Evolutionary conservation across 2,113 vertebrate species (phyloP).

Genomic region (Oceanites oceanicus): DNA sequence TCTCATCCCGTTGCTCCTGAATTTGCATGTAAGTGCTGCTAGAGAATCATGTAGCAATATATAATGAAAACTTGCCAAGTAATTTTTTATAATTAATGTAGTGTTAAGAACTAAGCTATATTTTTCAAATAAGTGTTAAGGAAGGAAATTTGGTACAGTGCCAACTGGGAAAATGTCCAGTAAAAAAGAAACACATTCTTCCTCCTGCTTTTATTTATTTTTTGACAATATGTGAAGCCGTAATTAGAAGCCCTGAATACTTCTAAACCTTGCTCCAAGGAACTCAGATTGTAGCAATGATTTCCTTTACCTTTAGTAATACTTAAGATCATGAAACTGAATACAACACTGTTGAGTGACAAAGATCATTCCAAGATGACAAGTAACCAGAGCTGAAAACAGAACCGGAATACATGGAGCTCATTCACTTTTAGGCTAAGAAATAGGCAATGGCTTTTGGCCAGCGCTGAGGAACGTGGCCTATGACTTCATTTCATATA

Average conservation of each 20-base stretch:
- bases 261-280: neutral
- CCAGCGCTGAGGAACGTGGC: neutral
- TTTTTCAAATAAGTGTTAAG: slow-evolving; percentile 3
- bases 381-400: neutral
- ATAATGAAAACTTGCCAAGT: neutral
- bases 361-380: neutral
- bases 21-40: neutral
- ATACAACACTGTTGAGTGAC: neutral
- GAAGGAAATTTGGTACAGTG: neutral
- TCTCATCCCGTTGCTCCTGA: neutral
- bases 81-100: neutral
- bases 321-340: neutral
- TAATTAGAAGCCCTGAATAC: neutral
- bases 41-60: neutral
- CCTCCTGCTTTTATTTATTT: neutral
- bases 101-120: neutral
- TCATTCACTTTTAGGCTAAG: neutral
- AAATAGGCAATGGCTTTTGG: neutral
- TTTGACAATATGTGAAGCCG: neutral
- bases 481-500: neutral
- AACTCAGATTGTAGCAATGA: neutral
- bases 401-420: neutral
- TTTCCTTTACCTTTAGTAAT: neutral
- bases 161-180: neutral
- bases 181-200: neutral